Evolutionary conservation across 2,113 vertebrate genomes (phyloP).

Genomic region (Osmerus eperlanus): DNA sequence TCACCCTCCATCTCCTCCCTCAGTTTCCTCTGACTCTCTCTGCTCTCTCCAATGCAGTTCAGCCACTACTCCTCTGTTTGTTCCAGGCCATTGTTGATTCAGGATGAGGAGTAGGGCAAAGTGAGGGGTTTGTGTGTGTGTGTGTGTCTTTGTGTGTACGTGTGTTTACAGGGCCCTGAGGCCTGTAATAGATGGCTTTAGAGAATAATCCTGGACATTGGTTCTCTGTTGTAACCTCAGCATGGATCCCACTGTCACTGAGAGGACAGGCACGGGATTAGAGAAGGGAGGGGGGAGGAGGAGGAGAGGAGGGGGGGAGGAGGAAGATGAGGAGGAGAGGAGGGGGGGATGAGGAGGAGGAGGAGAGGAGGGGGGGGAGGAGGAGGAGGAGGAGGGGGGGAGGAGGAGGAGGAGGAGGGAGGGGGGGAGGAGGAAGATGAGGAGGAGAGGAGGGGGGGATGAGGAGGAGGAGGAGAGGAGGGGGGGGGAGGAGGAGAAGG

Average conservation of each 20-base stretch:
- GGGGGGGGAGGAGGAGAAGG: too few species aligned
- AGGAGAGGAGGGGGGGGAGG: too few species aligned
- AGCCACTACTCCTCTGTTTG: background rate
- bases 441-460: background rate
- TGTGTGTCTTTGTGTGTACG: background rate
- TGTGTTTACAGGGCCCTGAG: conserved; percentile 7
- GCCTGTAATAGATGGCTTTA: background rate
- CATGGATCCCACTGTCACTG: background rate
- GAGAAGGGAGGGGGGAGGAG: background rate
- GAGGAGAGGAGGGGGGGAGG: background rate
- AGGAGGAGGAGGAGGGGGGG: background rate
- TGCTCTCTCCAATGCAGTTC: background rate
- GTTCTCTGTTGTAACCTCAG: background rate
- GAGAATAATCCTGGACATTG: conserved; percentile 5
- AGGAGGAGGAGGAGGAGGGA: background rate
- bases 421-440: background rate
- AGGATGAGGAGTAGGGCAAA: background rate
- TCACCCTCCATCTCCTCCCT: background rate
- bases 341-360: too few species aligned
- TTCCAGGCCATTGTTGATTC: background rate
- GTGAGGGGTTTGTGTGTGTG: background rate
- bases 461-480: too few species aligned
- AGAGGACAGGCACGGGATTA: background rate
- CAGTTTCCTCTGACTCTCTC: background rate
- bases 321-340: background rate